phyloP scores from a whole-genome alignment of 53 echinoderm and acorn worm species.

The Zoroaster sp. region DNA sequence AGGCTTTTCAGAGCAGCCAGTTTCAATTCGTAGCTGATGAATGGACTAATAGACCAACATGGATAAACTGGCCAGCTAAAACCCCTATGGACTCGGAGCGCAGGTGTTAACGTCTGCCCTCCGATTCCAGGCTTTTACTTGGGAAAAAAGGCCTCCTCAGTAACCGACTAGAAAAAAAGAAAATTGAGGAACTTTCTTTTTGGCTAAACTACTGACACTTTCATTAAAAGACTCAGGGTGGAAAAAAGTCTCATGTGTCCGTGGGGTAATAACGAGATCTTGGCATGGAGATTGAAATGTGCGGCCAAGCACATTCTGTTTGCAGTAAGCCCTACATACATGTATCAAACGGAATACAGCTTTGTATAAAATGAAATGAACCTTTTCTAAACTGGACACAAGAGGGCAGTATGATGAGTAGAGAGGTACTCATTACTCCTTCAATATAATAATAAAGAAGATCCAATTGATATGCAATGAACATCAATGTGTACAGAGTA shows the following conservation, averaged over 20 bases:
- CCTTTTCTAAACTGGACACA: background rate
- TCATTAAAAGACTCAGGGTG: background rate
- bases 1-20: background rate
- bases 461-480: background rate
- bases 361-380: background rate
- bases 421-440: background rate
- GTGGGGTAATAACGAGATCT: background rate
- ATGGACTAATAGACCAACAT: background rate
- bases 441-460: background rate
- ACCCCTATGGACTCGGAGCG: background rate
- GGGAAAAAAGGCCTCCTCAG: background rate
- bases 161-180: background rate
- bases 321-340: background rate
- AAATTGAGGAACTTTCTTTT: background rate
- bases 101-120: conserved; percentile 1
- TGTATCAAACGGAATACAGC: background rate
- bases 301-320: background rate
- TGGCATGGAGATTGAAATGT: background rate
- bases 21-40: background rate
- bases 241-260: background rate
- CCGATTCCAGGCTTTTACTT: background rate
- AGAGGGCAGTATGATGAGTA: conserved; percentile 19
- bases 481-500: background rate
- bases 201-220: background rate
- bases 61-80: background rate